Base-by-base conservation (phyloP, 2,113 vertebrate species). In the Solea solea region DNA sequence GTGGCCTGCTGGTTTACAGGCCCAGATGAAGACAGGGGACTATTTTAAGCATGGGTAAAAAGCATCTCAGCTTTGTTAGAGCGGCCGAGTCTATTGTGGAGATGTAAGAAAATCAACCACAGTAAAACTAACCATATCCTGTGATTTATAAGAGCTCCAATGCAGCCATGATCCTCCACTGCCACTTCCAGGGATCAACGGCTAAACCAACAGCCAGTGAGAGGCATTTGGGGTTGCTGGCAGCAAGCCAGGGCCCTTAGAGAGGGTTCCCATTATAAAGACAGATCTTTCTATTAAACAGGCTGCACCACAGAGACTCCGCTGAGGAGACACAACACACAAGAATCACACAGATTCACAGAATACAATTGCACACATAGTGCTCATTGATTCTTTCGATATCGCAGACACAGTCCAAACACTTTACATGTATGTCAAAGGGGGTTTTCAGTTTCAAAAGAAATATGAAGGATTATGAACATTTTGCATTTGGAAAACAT, bases 161-260 rank as follows among this genome's bases (percentile, higher is more conserved):
- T 49, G 76, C 39, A 39, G 74, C 64, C 14, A 3, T 49, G 52
- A 79, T 84, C 73, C 74, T 71, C 72, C 69, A 57, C 67, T 21
- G 68, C 78, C 88, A 82, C 86, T 87, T 90, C 75, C 86, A 86
- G 88, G 82, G 88, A 92, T 91, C 89, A 86, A 71, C 82, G 76
- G 87, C 85, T 89, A 90, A 90, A 89, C 89, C 84, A 90, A 87
- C 89, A 90, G 72, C 72, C 83, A 79, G 78, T 74, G 25, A 85
- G 77, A 84, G 69, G 79, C 73, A 64, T 78, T 81, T 73, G 75
- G 83, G 74, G 80, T 77, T 81, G 16, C 71, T 90, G 90, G 86
- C 89, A 70, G 45, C 7, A 2, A 16, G 82, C 89, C 89, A 90
- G 81, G 25, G 27, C 85, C 66, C 76, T 81, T 62, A 69, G 79